phyloP scores from a whole-genome alignment of 2,113 vertebrate genomes.

The Xyrauchen texanus region DNA sequence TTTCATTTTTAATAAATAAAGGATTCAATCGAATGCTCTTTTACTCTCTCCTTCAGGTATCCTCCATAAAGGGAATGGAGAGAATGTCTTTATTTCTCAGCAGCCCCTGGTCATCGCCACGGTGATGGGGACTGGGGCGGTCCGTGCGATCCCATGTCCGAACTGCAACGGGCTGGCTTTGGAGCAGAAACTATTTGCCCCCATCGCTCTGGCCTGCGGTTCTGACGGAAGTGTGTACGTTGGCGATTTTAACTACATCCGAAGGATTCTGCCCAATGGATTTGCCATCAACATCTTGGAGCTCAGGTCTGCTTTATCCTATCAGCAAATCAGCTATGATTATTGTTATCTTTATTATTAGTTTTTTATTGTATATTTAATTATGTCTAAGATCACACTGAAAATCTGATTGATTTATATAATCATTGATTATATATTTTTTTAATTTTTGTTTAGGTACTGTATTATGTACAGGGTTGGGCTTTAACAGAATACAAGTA shows the following conservation, averaged over 20 bases:
- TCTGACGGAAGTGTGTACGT: slow-evolving; percentile 92
- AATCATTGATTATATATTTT: too few species aligned
- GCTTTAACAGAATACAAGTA: too few species aligned
- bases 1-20: slow-evolving; percentile 19
- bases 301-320: slow-evolving; percentile 80
- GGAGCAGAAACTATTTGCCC: slow-evolving; percentile 93
- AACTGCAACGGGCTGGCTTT: slow-evolving; percentile 86
- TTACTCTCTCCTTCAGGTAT: slow-evolving; percentile 78
- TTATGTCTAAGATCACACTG: too few species aligned
- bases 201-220: slow-evolving; percentile 89
- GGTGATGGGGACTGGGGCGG: slow-evolving; percentile 89
- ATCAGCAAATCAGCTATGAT: neutral
- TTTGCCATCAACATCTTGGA: slow-evolving; percentile 89
- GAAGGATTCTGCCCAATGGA: slow-evolving; percentile 89
- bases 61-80: slow-evolving; percentile 96
- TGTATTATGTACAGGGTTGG: too few species aligned
- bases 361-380: too few species aligned
- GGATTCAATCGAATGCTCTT: slow-evolving; percentile 7
- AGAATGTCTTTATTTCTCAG: slow-evolving; percentile 96
- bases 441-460: too few species aligned
- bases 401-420: too few species aligned
- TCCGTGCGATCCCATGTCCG: slow-evolving; percentile 78
- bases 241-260: slow-evolving; percentile 96
- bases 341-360: neutral
- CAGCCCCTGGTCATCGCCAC: slow-evolving; percentile 91